Conservation (phyloP, 2,888 invertebrate species). For the Drosophila nr. medialis region DNA sequence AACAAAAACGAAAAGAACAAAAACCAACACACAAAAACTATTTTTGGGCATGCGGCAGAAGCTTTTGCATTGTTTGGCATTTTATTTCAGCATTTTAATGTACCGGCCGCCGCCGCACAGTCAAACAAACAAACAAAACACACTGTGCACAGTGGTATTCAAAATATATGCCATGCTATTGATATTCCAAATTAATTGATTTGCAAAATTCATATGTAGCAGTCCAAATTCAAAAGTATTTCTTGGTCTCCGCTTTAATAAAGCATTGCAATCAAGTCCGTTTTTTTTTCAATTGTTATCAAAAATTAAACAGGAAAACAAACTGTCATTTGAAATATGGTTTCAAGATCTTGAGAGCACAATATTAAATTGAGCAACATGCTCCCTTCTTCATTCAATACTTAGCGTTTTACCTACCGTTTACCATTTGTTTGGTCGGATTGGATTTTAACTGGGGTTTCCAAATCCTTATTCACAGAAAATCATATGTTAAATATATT, state of each 20-base stretch:
- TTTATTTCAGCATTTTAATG: constrained; percentile 81
- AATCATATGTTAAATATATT: too few relatives aligned
- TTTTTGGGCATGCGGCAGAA: constrained; percentile 66
- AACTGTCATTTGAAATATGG: too few relatives aligned
- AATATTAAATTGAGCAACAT: too few relatives aligned
- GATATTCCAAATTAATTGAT: not conserved
- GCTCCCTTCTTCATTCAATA: too few relatives aligned
- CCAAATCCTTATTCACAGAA: too few relatives aligned
- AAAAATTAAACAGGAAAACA: too few relatives aligned
- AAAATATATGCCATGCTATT: not conserved
- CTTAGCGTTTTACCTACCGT: too few relatives aligned
- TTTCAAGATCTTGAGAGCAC: too few relatives aligned
- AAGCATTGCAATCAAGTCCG: not conserved
- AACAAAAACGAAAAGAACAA: constrained; percentile 43
- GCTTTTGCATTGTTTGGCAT: constrained; percentile 77
- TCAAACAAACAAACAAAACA: constrained; percentile 24
- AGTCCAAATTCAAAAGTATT: not conserved
- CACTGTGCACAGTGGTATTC: constrained; percentile 38
- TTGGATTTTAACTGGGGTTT: too few relatives aligned
- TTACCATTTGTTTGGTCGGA: too few relatives aligned
- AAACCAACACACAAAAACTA: constrained; percentile 48
- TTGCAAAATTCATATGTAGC: not conserved
- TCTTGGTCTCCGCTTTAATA: not conserved
- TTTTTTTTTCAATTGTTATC: too few relatives aligned
- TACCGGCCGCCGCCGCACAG: constrained; percentile 49